These are phyloP conservation scores for Luscinia megarhynchos DNA, from an alignment of 2,797 vertebrate genomes.

Conservation along the genomic window DNA sequence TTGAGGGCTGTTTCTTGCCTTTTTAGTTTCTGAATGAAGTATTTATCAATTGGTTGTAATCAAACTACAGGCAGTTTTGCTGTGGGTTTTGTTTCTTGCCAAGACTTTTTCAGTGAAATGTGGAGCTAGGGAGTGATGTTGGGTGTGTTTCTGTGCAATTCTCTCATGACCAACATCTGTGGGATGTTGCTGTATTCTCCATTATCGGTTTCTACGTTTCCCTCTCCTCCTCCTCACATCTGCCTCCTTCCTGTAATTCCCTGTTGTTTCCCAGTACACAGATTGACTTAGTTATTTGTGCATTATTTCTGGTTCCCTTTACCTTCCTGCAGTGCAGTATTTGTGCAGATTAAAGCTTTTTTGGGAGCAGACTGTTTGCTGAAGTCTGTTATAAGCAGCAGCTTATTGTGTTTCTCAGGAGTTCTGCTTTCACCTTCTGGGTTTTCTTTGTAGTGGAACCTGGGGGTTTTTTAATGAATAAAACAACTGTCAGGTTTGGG, in stretches of 20 bases:
- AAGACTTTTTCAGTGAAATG: neutral
- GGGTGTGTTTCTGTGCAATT: neutral
- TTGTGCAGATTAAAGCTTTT: neutral
- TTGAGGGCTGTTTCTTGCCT: neutral
- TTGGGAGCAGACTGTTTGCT: fast-evolving
- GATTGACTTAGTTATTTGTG: neutral
- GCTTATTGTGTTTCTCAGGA: neutral
- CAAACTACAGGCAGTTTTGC: neutral
- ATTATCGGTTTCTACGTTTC: neutral
- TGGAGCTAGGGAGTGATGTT: neutral
- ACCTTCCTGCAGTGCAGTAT: neutral
- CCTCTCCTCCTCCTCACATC: neutral
- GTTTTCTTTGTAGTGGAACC: neutral
- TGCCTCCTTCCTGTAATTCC: neutral
- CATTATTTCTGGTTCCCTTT: neutral
- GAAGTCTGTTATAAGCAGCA: neutral
- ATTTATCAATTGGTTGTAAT: neutral
- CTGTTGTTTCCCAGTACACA: neutral
- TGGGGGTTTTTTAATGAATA: neutral
- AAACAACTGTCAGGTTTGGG: neutral
- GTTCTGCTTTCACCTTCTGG: neutral
- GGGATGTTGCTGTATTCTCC: neutral
- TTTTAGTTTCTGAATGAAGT: neutral
- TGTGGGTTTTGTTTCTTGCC: neutral
- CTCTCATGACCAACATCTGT: neutral